A percentile compares a stretch with the other conserved stretches of the same genome.
These are phyloP conservation scores for Anneissia japonica DNA, from an alignment of 35 echinoderm and acorn worm species.

Conservation along the genomic window DNA sequence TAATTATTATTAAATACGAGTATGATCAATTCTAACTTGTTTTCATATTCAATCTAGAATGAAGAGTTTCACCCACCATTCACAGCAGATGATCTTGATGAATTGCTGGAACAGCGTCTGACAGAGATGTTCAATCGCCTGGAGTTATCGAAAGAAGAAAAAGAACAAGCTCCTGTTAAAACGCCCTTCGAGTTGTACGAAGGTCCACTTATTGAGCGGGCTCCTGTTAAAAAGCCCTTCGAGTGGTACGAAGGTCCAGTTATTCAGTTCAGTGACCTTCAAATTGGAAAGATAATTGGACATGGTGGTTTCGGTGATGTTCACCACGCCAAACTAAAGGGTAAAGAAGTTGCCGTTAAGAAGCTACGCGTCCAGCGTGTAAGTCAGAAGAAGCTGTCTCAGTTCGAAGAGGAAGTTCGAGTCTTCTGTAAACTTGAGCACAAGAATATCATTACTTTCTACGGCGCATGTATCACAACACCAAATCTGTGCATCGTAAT, in stretches of 20 bases:
- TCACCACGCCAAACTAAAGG: constrained; percentile 8
- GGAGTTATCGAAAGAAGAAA: too few species aligned
- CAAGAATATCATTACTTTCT: constrained; percentile 30
- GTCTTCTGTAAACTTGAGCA: constrained; percentile 26
- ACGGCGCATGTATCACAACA: constrained; percentile 32
- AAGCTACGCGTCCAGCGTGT: constrained; percentile 47
- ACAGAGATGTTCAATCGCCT: too few species aligned
- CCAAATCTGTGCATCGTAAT: constrained; percentile 42
- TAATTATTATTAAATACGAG: too few species aligned
- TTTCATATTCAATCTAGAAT: too few species aligned
- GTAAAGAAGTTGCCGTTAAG: constrained; percentile 36
- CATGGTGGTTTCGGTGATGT: constrained; percentile 42
- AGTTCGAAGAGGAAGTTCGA: constrained; percentile 35
- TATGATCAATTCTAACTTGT: too few species aligned
- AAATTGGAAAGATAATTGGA: constrained; percentile 30
- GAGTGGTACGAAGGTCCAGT: constrained; percentile 21
- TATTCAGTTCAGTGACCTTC: constrained; percentile 16
- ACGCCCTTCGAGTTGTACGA: constrained; percentile 2
- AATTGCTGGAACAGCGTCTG: too few species aligned
- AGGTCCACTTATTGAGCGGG: constrained; percentile 1
- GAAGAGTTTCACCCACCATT: too few species aligned
- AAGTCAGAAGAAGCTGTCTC: constrained; percentile 10
- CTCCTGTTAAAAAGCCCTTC: not conserved
- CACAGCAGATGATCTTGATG: too few species aligned
- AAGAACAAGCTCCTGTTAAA: too few species aligned